Conservation (phyloP, 1,140 invertebrate species). For the Bombus turneri region DNA sequence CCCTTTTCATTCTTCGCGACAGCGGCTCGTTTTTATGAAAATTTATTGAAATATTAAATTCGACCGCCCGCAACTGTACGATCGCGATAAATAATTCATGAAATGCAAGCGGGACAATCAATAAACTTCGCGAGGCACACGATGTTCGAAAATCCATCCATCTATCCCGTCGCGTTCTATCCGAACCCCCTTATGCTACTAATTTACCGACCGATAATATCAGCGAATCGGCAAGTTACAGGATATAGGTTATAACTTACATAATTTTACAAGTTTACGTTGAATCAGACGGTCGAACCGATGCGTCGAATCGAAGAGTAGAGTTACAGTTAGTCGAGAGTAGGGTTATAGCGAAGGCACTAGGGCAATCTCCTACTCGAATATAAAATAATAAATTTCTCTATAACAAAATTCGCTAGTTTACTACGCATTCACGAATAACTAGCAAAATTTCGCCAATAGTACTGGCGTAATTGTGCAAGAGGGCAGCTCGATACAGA, state of each 20-base stretch:
- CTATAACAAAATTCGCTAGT: no score
- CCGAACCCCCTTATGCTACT: background rate
- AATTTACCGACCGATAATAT: background rate
- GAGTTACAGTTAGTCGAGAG: no score
- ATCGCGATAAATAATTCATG: constrained; percentile 44
- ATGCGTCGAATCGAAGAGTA: no score
- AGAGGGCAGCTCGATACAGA: no score
- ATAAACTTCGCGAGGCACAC: constrained; percentile 19
- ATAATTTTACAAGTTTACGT: background rate
- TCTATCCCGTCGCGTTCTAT: background rate
- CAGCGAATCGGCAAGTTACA: background rate
- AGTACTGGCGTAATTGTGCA: no score
- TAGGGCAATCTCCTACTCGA: no score
- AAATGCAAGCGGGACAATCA: constrained; percentile 30
- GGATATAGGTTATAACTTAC: background rate
- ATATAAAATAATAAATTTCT: no score
- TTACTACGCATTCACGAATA: no score
- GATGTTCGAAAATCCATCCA: background rate
- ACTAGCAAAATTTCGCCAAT: no score
- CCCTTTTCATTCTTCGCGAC: background rate
- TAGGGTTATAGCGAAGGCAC: no score
- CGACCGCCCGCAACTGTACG: constrained; percentile 17
- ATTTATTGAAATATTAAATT: constrained; percentile 50
- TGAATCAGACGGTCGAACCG: no score
- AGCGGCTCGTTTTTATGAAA: constrained; percentile 43